Conservation (phyloP, 1,140 invertebrate species). For the Drosophila ironensis region DNA sequence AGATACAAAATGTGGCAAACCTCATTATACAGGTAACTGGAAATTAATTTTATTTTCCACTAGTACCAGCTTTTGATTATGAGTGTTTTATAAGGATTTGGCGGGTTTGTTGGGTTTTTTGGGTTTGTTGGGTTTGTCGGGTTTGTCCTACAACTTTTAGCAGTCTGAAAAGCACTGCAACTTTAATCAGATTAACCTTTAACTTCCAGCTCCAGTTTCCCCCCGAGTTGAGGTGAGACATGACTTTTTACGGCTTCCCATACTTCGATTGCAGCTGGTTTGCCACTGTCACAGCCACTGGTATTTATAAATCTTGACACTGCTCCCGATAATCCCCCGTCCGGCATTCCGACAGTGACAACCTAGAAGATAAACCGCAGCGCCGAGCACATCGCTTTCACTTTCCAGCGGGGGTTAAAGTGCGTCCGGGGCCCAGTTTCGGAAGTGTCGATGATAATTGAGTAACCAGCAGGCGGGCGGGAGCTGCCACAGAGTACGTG, state of each 20-base stretch:
- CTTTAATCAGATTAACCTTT: slow-evolving; percentile 21
- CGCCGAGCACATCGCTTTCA: slow-evolving; percentile 63
- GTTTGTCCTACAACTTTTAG: not conserved
- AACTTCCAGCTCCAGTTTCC: slow-evolving; percentile 3
- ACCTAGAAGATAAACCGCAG: slow-evolving; percentile 51
- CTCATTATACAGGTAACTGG: no score
- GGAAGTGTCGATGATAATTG: slow-evolving; percentile 71
- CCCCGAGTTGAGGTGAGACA: slow-evolving; percentile 1
- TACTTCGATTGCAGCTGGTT: not conserved
- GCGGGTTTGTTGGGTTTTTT: no score
- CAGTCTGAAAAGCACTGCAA: not conserved
- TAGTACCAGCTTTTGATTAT: no score
- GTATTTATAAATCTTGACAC: slow-evolving; percentile 14
- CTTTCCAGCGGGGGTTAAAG: slow-evolving; percentile 61
- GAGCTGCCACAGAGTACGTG: slow-evolving; percentile 15
- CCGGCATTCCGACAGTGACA: not conserved
- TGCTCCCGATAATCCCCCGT: slow-evolving; percentile 7
- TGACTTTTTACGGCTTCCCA: slow-evolving; percentile 4
- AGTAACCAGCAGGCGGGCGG: slow-evolving; percentile 35
- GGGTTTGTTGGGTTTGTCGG: no score
- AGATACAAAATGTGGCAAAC: no score
- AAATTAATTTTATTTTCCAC: no score
- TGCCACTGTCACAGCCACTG: not conserved
- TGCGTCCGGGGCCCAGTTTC: slow-evolving; percentile 47
- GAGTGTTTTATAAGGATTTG: no score